Evolutionary conservation across 2,797 vertebrate genomes (phyloP), one percentile per base, ranked within the genome.

Genomic region (Anisognathus igniventris): DNA sequence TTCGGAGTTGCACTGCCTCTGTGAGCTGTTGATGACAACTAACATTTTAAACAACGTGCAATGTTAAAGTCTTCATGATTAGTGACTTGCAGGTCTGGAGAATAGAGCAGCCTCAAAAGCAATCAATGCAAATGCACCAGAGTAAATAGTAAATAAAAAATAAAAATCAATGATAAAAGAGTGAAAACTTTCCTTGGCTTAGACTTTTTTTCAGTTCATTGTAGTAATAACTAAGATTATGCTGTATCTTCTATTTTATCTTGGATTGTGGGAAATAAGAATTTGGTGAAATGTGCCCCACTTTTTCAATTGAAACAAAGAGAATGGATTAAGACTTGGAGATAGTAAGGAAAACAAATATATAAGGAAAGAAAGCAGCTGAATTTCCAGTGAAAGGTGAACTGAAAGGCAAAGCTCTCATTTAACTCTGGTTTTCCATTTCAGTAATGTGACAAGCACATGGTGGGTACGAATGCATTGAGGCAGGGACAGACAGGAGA

Each of bases 401-500:
- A 60, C 30, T 28, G 60, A 19, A 79, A 72, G 78, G 44, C 56
- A 73, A 17, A 91, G 14, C 23, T 87, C 51, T 48, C 13, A 2
- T 76, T 53, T 73, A 76, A 42, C 47, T 71, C 39, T 33, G 14
- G 14, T 31, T 73, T 89, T 66, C 58, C 48, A 12, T 78, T n/a
- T 87, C 51, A n/a, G 47, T 27, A 25, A 4, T 6, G 40, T 45
- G 40, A 62, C 48, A 70, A 81, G 47, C 66, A 54, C 18, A 4
- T 0, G 0, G 65, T 60, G 66, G 42, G 6, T 40, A 7, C 0
- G 1, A 62, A 35, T 10, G 11, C 37, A 15, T 2, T 0, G 5
- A 53, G 56, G 71, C 66, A 66, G 54, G n/a, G 62, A 27, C 27
- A 65, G 68, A 42, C 67, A 60, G 78, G 37, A 80, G 65, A 72